Evolutionary conservation across 2,113 vertebrate species (phyloP).

Genomic region (Lota lota): DNA sequence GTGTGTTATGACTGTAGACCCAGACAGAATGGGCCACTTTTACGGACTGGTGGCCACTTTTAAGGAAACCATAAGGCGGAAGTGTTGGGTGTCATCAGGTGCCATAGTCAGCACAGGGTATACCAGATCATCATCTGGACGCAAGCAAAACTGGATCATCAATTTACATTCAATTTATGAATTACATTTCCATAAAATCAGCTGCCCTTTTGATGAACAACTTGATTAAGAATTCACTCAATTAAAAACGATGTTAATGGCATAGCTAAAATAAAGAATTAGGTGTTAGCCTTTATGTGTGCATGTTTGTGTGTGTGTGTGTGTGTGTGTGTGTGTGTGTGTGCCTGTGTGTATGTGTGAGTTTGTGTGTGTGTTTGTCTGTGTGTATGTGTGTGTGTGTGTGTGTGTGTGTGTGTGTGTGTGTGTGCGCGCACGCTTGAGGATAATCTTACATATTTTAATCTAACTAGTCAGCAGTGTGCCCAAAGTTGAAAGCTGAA

Average conservation of each 20-base stretch:
- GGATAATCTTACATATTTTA: not conserved
- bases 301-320: not conserved
- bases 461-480: not conserved
- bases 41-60: not conserved
- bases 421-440: not conserved
- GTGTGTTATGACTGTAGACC: not conserved
- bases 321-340: not conserved
- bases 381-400: not conserved
- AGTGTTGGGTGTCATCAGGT: too few species aligned
- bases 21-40: not conserved
- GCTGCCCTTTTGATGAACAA: too few species aligned
- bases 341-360: not conserved
- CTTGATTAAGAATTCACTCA: too few species aligned
- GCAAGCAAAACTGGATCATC: too few species aligned
- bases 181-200: too few species aligned
- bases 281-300: not conserved
- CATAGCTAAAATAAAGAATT: too few species aligned
- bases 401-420: not conserved
- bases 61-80: not conserved
- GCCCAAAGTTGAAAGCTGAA: not conserved
- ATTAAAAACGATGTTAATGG: too few species aligned
- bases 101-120: too few species aligned
- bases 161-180: too few species aligned
- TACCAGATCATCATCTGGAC: too few species aligned
- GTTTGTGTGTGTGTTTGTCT: not conserved